A percentile compares a stretch with the other conserved stretches of the same genome.
Evolutionary conservation across 2,113 vertebrate species (phyloP).

Genomic region (Trachemys scripta): DNA sequence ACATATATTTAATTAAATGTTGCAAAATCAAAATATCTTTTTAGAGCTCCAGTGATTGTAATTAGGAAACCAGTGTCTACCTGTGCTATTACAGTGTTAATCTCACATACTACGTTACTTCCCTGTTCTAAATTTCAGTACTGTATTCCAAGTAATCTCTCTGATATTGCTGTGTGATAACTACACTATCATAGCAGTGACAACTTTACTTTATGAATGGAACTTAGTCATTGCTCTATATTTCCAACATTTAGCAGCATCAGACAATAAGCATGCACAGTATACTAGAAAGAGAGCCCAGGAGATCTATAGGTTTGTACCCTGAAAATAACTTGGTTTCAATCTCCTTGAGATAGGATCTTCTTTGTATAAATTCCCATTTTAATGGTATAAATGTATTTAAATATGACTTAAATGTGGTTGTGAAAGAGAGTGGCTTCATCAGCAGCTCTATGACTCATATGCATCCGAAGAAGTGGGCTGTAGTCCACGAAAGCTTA

Average conservation of each 20-base stretch:
- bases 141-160: neutral
- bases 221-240: neutral
- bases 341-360: neutral
- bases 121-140: neutral
- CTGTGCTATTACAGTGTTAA: neutral
- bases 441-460: neutral
- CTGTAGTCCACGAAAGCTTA: too few relatives aligned
- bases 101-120: accelerated
- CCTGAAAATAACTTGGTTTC: neutral
- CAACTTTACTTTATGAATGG: neutral
- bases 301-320: neutral
- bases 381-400: neutral
- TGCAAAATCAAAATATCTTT: neutral
- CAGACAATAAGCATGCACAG: neutral
- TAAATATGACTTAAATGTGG: neutral
- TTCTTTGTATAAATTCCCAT: neutral
- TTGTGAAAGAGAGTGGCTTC: neutral
- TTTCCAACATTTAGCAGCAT: neutral
- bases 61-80: neutral
- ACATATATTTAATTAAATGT: neutral
- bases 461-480: too few relatives aligned
- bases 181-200: neutral
- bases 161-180: too few relatives aligned
- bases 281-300: accelerated
- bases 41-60: neutral